These are phyloP conservation scores for Drosophila arizonae DNA, from an alignment of 1,140 invertebrate species.

Conservation along the genomic window DNA sequence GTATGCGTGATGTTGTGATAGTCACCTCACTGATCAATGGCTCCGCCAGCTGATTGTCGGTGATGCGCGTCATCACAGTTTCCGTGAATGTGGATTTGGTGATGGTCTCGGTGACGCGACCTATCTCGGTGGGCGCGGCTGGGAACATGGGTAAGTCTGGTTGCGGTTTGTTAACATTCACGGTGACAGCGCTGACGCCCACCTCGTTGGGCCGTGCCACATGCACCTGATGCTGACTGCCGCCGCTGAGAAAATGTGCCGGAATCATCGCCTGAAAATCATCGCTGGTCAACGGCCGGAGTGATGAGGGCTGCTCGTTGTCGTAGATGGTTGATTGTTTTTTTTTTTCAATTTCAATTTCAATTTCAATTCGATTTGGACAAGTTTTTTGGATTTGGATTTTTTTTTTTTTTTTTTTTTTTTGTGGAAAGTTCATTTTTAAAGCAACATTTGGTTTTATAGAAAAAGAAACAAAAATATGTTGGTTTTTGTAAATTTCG, in stretches of 20 bases:
- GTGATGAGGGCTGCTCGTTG: slow-evolving; percentile 83
- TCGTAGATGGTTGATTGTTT: slow-evolving; percentile 48
- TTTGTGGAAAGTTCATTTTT: slow-evolving; percentile 59
- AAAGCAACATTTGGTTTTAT: slow-evolving; percentile 55
- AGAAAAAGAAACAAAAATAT: slow-evolving; percentile 81
- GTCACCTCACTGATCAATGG: slow-evolving; percentile 93
- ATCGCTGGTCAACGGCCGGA: slow-evolving; percentile 93
- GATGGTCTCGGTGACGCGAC: slow-evolving; percentile 94
- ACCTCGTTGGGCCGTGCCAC: slow-evolving; percentile 81
- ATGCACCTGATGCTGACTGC: slow-evolving; percentile 81
- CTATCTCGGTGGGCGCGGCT: slow-evolving; percentile 91
- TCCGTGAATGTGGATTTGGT: slow-evolving; percentile 97
- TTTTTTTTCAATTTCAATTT: slow-evolving; percentile 13
- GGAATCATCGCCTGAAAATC: slow-evolving; percentile 97
- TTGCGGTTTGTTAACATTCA: slow-evolving; percentile 88
- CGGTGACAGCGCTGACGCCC: slow-evolving; percentile 85
- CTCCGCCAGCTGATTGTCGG: slow-evolving; percentile 92
- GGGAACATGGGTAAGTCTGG: slow-evolving; percentile 88
- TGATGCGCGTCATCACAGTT: slow-evolving; percentile 95
- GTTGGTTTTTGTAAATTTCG: slow-evolving; percentile 74
- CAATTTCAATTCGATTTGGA: slow-evolving; percentile 21
- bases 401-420: slow-evolving; percentile 31
- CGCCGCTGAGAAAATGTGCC: slow-evolving; percentile 90
- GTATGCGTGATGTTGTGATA: slow-evolving; percentile 82
- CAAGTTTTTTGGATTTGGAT: slow-evolving; percentile 40